Percentiles rank a stretch among this genome's conserved stretches.
Conservation (phyloP, 64 coral and sea anemone species). For the Exaiptasia diaphana region DNA sequence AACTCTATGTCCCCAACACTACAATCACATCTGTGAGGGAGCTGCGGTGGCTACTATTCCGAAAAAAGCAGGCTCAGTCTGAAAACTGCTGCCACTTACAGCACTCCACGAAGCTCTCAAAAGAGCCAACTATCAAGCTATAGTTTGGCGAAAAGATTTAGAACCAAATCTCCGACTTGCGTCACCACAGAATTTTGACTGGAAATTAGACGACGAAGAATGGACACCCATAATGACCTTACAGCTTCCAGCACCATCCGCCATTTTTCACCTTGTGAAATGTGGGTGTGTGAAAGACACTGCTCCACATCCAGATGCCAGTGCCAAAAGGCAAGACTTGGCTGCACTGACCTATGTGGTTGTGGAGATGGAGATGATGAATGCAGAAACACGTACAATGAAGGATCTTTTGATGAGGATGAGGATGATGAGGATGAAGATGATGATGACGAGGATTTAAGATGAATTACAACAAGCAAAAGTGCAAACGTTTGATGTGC, state of each 20-base stretch:
- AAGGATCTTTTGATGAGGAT: too few species aligned
- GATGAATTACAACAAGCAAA: too few species aligned
- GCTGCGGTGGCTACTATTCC: slow-evolving; percentile 41
- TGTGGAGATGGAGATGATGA: background rate
- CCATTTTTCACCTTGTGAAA: slow-evolving; percentile 41
- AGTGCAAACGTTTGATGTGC: background rate
- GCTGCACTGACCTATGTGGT: slow-evolving; percentile 2
- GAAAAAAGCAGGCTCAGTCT: slow-evolving; percentile 43
- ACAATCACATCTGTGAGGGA: background rate
- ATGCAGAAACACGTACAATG: background rate
- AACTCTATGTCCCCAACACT: background rate
- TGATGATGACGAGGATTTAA: too few species aligned
- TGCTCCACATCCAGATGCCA: background rate
- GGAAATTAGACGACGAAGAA: background rate
- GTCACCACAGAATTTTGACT: background rate
- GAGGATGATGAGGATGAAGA: too few species aligned
- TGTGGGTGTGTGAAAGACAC: slow-evolving; percentile 11
- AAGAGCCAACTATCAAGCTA: background rate
- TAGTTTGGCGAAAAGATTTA: too few species aligned
- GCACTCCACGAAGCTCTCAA: background rate
- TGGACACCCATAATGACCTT: background rate
- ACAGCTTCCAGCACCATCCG: slow-evolving; percentile 35
- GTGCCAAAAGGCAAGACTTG: background rate
- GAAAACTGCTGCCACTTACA: slow-evolving; percentile 39
- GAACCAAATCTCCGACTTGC: too few species aligned